Percentiles rank a stretch among this genome's conserved stretches.
phyloP scores from a whole-genome alignment of 2,888 invertebrate genomes.

The Sipha maydis region DNA sequence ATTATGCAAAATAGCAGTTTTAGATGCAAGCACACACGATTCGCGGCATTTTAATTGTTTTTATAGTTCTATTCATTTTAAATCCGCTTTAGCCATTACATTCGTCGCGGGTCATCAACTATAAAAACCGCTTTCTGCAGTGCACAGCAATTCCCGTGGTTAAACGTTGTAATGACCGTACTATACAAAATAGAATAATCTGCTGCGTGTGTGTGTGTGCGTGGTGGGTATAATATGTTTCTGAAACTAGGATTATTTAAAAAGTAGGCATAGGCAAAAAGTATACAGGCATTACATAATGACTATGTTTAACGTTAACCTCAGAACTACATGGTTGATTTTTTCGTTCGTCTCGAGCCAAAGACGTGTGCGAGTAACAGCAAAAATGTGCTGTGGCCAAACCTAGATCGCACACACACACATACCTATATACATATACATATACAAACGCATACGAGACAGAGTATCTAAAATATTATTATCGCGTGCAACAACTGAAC shows the following conservation, averaged over 20 bases:
- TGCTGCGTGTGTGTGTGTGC: neutral
- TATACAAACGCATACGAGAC: neutral
- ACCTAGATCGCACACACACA: conserved; percentile 20
- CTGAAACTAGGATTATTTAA: neutral
- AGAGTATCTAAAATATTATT: conserved; percentile 31
- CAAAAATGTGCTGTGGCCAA: conserved; percentile 20
- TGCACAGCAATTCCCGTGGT: neutral
- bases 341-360: neutral
- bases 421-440: neutral
- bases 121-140: neutral
- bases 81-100: no score
- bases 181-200: neutral
- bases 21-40: conserved; percentile 4
- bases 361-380: neutral
- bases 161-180: neutral
- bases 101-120: neutral
- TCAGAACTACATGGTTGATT: neutral
- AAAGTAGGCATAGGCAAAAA: neutral
- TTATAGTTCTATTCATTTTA: conserved; percentile 44
- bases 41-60: conserved; percentile 52
- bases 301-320: conserved; percentile 3
- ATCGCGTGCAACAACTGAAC: conserved; percentile 7
- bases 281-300: neutral
- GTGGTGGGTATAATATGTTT: neutral
- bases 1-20: conserved; percentile 35